Evolutionary conservation across 2,888 invertebrate genomes (phyloP).

Genomic region (Bombylius discolor): DNA sequence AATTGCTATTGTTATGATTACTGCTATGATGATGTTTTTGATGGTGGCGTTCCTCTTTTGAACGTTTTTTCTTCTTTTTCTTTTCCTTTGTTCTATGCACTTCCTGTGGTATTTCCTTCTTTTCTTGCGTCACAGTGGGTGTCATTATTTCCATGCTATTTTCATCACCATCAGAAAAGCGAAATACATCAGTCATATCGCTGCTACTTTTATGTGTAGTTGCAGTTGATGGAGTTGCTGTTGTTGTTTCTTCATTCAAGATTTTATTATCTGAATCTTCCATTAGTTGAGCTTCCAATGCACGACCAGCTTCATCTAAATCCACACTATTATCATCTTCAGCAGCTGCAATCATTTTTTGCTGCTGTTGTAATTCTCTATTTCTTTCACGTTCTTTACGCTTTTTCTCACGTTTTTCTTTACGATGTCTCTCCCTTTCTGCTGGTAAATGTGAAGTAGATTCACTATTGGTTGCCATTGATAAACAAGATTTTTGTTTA

Average conservation of each 20-base stretch:
- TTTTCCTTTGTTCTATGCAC: constrained; percentile 55
- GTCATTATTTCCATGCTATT: constrained; percentile 38
- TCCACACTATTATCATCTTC: constrained; percentile 66
- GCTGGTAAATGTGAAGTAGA: constrained; percentile 15
- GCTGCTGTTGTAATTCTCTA: constrained; percentile 11
- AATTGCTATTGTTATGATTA: constrained; percentile 10
- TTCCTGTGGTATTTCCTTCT: constrained; percentile 32
- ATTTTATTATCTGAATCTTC: constrained; percentile 47
- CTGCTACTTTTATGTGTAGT: constrained; percentile 32
- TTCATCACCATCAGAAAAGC: constrained; percentile 47
- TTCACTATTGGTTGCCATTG: no score
- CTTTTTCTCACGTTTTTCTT: constrained; percentile 48
- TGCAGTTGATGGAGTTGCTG: constrained; percentile 28
- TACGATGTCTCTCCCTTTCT: constrained; percentile 33
- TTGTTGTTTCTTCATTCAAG: constrained; percentile 30
- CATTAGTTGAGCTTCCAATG: constrained; percentile 66
- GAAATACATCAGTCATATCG: constrained; percentile 43
- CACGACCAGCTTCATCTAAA: constrained; percentile 67
- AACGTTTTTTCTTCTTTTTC: constrained; percentile 75
- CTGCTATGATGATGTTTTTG: constrained; percentile 51
- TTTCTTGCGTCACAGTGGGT: constrained; percentile 14
- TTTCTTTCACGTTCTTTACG: constrained; percentile 48
- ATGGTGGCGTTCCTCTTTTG: constrained; percentile 60
- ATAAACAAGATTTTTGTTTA: constrained; percentile 18
- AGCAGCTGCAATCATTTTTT: background rate